A percentile compares a stretch with the other conserved stretches of the same genome.
Evolutionary conservation across 2,797 vertebrate species (phyloP).

Genomic region (Paramormyrops hopkinsi): DNA sequence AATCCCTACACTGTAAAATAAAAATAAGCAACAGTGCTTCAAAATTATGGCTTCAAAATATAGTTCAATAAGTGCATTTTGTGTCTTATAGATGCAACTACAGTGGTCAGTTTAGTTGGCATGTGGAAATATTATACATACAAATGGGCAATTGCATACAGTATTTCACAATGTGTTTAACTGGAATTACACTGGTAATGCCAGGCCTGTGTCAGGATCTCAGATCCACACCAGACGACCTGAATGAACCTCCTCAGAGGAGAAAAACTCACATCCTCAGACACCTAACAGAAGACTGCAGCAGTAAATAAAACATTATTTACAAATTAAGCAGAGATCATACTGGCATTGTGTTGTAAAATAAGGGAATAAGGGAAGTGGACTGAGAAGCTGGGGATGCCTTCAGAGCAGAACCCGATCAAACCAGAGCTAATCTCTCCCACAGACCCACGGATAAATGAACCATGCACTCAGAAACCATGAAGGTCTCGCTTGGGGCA

Average conservation of each 20-base stretch:
- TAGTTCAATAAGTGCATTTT: neutral
- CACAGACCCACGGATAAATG: conserved; percentile 37
- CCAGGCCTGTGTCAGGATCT: neutral
- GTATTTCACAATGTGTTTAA: neutral
- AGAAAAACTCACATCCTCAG: neutral
- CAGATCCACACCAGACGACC: neutral
- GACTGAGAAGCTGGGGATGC: neutral
- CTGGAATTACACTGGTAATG: neutral
- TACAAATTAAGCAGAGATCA: neutral
- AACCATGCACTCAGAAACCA: conserved; percentile 42
- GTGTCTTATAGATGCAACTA: neutral
- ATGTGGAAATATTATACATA: neutral
- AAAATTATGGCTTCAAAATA: neutral
- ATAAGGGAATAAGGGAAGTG: neutral
- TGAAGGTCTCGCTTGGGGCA: conserved; percentile 44
- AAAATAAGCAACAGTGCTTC: neutral
- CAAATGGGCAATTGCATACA: neutral
- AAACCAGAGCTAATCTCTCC: neutral
- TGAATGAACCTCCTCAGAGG: neutral
- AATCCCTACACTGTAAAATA: neutral
- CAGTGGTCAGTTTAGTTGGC: neutral
- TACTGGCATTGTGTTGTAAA: conserved; percentile 14
- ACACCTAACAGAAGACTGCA: neutral
- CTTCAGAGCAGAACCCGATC: neutral
- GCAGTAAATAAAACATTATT: neutral